Conservation (phyloP, 2,797 vertebrate genomes). For the Moxostoma hubbsi region DNA sequence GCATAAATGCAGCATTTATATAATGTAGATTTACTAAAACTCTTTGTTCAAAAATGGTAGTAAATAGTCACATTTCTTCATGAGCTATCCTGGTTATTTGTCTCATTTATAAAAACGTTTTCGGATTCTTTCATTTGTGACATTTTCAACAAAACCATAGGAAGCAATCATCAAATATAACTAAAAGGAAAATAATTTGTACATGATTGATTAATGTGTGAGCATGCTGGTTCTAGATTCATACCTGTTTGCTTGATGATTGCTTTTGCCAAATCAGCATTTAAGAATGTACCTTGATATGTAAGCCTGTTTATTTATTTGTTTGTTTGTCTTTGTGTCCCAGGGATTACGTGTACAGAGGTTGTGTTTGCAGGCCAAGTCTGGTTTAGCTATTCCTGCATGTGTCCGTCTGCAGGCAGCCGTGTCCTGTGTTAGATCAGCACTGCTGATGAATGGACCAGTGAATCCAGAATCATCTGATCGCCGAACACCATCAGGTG, state of each 20-base stretch:
- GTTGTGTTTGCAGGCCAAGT: constrained; percentile 78
- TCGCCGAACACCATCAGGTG: constrained; percentile 16
- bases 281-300: background rate
- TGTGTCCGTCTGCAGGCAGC: constrained; percentile 83
- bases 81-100: no score
- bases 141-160: no score
- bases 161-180: no score
- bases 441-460: constrained; percentile 42
- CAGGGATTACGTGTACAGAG: constrained; percentile 86
- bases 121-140: no score
- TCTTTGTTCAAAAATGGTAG: no score
- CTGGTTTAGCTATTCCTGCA: constrained; percentile 80
- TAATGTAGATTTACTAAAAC: no score
- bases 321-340: constrained; percentile 33
- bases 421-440: constrained; percentile 63
- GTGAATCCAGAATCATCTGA: constrained; percentile 38
- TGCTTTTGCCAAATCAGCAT: background rate
- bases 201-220: no score
- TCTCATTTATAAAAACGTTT: no score
- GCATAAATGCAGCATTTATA: no score
- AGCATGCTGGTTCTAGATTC: no score
- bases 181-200: no score
- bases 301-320: background rate
- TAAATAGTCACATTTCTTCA: no score
- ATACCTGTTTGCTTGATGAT: background rate